Evolutionary conservation across 2,797 vertebrate species (phyloP).

Genomic region (Darevskia nairensis): DNA sequence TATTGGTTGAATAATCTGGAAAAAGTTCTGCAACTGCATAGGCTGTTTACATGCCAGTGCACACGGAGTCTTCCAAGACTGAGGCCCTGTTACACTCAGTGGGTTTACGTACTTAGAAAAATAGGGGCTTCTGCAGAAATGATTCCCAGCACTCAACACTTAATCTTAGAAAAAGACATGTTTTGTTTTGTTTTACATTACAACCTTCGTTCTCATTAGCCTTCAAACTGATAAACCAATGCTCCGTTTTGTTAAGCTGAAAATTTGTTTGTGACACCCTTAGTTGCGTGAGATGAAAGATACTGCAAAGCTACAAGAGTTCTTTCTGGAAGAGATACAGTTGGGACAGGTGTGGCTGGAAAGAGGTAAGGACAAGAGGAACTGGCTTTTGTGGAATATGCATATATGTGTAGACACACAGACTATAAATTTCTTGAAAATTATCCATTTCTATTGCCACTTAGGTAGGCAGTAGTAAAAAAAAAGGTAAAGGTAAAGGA

Average conservation of each 20-base stretch:
- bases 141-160: not conserved
- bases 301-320: constrained; percentile 56
- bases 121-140: not conserved
- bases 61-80: not conserved
- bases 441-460: not conserved
- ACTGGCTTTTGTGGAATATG: not conserved
- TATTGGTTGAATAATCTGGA: not conserved
- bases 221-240: not conserved
- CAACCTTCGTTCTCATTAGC: not conserved
- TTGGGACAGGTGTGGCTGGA: constrained; percentile 57
- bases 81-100: not conserved
- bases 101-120: not conserved
- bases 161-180: not conserved
- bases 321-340: constrained; percentile 60
- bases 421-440: not conserved
- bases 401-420: not conserved
- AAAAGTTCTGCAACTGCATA: not conserved
- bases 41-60: not conserved
- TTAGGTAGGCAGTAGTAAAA: too few species aligned
- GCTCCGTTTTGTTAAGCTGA: not conserved
- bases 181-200: not conserved
- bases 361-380: constrained; percentile 57
- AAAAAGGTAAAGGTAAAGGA: too few species aligned
- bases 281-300: constrained; percentile 51
- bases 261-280: constrained; percentile 29